Base-by-base conservation (phyloP, 2,888 invertebrate species). In the Pterostichus niger region DNA sequence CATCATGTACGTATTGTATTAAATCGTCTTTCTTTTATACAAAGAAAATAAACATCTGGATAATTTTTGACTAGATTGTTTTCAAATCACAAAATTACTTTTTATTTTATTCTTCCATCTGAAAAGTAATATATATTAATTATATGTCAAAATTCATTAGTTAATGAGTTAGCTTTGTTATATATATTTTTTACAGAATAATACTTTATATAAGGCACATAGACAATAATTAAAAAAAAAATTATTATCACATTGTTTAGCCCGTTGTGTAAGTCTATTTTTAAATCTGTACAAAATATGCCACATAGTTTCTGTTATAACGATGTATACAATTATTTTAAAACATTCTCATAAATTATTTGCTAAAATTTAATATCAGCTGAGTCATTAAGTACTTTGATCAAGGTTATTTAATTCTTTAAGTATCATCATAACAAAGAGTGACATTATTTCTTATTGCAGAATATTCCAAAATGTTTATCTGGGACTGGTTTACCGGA, bases 401-500 rank as follows among this genome's bases (percentile, higher is more conserved):
- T 82, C 85, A 86, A 85, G 86, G 86, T 86, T 86, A 84, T 84
- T 84, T 84, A 56, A 64, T n/a, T 17, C 10, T 40, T 33, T 33
- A 13, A 73, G 83, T 61, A 80, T 77, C 83, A 83, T 83, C 84
- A 82, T 46, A 59, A 71, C 68, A 71, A 71, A 71, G 54, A 54
- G 31, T 56, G 52, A 71, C 33, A 52, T 73, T 15, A 73, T 84
- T 85, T 76, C 83, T 84, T 81, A 73, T 85, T 85, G 61, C 84
- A 85, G 85, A 86, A 87, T 87, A 77, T 68, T 44, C 64, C 84
- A 90, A 89, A 89, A 97, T 98, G 97, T 97, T 98, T 93, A 95
- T 98, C 92, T 96, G 96, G 96, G 97, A 97, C 91, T 98, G 97
- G 97, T 96, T 98, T 90, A 96, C 97, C 90, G 97, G 97, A 88